These are phyloP conservation scores for Bellardia pandia DNA, from an alignment of 2,888 invertebrate genomes.

Conservation along the genomic window DNA sequence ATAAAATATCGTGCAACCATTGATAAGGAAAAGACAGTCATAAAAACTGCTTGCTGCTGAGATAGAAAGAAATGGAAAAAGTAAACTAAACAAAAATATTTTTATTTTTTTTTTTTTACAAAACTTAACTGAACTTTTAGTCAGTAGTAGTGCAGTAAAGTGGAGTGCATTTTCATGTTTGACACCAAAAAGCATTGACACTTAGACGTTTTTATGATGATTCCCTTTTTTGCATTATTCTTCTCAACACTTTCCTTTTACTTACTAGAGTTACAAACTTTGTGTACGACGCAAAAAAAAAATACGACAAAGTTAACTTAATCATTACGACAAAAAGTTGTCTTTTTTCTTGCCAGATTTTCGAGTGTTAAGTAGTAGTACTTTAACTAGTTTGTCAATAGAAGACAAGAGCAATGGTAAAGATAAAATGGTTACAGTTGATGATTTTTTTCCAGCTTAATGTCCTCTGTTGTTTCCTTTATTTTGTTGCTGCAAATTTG, in stretches of 20 bases:
- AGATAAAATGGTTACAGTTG: not conserved
- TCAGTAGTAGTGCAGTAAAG: not conserved
- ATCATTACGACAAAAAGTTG: constrained; percentile 16
- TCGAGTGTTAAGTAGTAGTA: not conserved
- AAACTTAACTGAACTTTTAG: constrained; percentile 3
- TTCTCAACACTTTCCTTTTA: not conserved
- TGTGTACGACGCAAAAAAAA: not conserved
- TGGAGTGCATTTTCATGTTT: constrained; percentile 63
- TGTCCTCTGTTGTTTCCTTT: not conserved
- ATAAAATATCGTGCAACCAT: not conserved
- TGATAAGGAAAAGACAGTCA: not conserved
- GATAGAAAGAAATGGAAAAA: not conserved
- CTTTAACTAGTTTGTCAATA: constrained; percentile 1
- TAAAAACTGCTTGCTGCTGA: not conserved
- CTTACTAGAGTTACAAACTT: not conserved
- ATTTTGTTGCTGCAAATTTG: not conserved
- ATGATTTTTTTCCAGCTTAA: not conserved
- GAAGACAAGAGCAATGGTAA: not conserved
- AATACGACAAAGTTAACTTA: constrained; percentile 34
- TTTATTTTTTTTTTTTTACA: not conserved
- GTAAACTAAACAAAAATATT: not conserved
- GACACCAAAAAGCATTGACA: constrained; percentile 59
- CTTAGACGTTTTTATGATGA: constrained; percentile 33
- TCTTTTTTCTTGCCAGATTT: not conserved
- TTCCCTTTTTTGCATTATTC: not conserved